phyloP scores from a whole-genome alignment of 2,113 vertebrate genomes.

The Trematomus loennbergii region DNA sequence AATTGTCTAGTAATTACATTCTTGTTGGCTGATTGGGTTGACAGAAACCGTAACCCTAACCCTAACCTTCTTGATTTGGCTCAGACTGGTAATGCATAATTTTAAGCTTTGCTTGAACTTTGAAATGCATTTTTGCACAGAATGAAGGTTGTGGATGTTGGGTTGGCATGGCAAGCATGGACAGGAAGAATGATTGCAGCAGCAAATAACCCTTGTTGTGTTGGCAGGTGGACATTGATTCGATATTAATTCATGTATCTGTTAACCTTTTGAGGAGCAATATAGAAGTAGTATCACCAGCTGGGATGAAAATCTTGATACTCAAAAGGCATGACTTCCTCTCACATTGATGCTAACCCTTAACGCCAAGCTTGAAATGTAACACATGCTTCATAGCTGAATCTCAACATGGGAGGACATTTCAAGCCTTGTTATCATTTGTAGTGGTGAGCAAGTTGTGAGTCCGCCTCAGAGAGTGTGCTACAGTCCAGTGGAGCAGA shows the following conservation, averaged over 20 bases:
- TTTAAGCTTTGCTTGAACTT: not conserved
- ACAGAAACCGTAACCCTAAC: not conserved
- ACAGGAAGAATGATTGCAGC: not conserved
- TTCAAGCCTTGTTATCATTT: not conserved
- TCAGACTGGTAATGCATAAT: not conserved
- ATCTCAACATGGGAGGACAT: not conserved
- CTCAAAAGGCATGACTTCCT: not conserved
- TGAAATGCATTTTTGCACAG: not conserved
- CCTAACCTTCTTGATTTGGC: not conserved
- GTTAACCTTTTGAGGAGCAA: not conserved
- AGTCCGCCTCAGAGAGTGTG: constrained; percentile 48
- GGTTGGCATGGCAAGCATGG: not conserved
- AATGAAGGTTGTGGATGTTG: not conserved
- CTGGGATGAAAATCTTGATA: not conserved
- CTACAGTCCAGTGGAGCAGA: constrained; percentile 72
- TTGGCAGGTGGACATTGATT: not conserved
- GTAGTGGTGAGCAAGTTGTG: constrained; percentile 29
- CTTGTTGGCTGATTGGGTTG: not conserved
- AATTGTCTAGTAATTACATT: not conserved
- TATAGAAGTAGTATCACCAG: not conserved
- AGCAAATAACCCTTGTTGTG: not conserved
- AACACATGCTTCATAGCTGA: not conserved
- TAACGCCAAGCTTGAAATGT: not conserved
- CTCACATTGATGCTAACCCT: not conserved
- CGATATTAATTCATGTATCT: no score